These are phyloP conservation scores for Allygus modestus DNA, from an alignment of 2,888 invertebrate species.

Conservation along the genomic window DNA sequence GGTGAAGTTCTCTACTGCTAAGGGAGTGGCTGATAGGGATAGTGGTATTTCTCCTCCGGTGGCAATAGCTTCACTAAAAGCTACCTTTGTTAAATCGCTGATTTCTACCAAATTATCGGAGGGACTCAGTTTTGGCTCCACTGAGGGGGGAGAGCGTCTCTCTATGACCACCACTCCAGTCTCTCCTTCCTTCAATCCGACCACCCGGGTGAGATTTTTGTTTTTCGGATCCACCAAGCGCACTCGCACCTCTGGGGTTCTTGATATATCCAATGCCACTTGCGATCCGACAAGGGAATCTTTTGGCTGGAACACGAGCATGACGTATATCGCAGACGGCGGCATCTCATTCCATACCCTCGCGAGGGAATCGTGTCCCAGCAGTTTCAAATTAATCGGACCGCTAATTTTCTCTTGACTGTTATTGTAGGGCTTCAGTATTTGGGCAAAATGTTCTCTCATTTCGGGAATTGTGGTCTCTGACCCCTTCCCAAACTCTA, in stretches of 20 bases:
- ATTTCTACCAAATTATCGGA: not conserved
- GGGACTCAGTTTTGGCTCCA: not conserved
- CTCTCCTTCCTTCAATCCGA: conserved; percentile 42
- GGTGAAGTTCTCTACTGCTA: not conserved
- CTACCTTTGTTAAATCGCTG: conserved; percentile 6
- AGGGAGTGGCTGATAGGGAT: no score
- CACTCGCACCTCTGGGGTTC: conserved; percentile 78
- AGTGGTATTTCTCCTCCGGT: not conserved
- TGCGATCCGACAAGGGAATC: conserved; percentile 82
- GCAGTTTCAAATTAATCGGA: conserved; percentile 80
- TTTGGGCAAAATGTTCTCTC: conserved; percentile 77
- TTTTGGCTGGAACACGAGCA: conserved; percentile 82
- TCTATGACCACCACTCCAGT: conserved; percentile 39
- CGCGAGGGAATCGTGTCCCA: conserved; percentile 74
- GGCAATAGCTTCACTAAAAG: not conserved
- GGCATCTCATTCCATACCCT: conserved; percentile 78
- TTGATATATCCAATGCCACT: conserved; percentile 82
- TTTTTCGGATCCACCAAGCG: conserved; percentile 72
- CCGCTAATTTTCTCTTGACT: not conserved
- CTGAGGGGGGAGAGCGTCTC: not conserved
- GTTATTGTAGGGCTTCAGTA: conserved; percentile 75
- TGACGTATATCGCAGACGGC: conserved; percentile 77
- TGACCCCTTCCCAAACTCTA: conserved; percentile 75
- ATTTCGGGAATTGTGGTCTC: conserved; percentile 74
- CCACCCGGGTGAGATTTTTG: conserved; percentile 73